Base-by-base conservation (phyloP, 2,113 vertebrate genomes). In the Polypterus senegalus region DNA sequence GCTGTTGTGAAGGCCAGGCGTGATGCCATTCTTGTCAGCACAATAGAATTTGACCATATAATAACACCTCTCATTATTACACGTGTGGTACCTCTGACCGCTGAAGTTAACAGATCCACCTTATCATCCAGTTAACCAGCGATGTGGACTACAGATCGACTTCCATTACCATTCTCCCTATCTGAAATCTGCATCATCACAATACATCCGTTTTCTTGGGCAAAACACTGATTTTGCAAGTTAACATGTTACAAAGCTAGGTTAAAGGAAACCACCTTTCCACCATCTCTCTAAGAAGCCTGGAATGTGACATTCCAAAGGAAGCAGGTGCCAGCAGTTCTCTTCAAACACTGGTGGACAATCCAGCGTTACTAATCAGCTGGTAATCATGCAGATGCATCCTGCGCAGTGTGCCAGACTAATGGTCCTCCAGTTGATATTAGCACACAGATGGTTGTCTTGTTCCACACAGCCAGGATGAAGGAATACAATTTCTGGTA, bases 251-350 rank as follows among this genome's bases (percentile, higher is more conserved):
- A 45, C 43, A 7, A 45, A 7, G n/a, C 3, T 45, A 7, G 56
- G 46, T 58, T 4, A 58, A 45, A 58, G 56, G 56, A 58, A 58
- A 44, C 43, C 56, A 58, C 56, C 27, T 58, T 58, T 46, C 56
- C 56, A 45, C 56, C 46, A 5, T 43, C 54, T 27, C 43, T 46
- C 59, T 27, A 27, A 27, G 27, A 27, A 27, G 27, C 27, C 61
- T 55, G 46, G 47, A 61, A 56, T 43, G 58, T 62, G 53, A 45
- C 27, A 54, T 75, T 73, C 61, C 66, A 70, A 65, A 75, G 75
- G 75, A 77, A 77, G 66, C 70, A 75, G 70, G 73, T 71, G 71
- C 58, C 11, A n/a, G 47, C 48, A 57, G 58, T 44, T 27, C 47
- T 9, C 58, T 47, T 44, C 27, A n/a, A 27, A 9, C 49, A 44